phyloP scores from a whole-genome alignment of 2,113 vertebrate species.

The Chaetorhynchus papuensis region DNA sequence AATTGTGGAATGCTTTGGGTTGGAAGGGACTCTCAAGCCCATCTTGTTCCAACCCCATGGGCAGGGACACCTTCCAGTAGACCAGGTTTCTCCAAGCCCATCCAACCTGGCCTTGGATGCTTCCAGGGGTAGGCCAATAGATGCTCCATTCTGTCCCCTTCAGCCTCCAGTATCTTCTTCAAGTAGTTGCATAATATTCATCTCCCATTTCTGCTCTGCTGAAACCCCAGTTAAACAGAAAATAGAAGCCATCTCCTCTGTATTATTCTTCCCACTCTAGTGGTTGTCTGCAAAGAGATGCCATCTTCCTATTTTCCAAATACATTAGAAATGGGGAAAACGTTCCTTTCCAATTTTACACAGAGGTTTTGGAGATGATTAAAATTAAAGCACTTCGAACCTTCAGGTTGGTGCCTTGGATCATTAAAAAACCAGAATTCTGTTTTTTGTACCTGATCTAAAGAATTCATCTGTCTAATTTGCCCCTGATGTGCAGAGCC shows the following conservation, averaged over 20 bases:
- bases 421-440: background rate
- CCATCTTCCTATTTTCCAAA: background rate
- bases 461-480: background rate
- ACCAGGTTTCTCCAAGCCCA: background rate
- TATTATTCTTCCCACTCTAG: background rate
- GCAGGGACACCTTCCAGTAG: background rate
- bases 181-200: background rate
- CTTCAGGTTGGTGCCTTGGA: background rate
- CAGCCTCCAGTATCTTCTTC: background rate
- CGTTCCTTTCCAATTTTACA: background rate
- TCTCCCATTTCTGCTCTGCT: background rate
- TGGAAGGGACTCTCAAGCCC: background rate
- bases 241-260: background rate
- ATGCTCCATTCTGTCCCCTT: background rate
- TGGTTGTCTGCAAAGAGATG: background rate
- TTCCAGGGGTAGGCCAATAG: background rate
- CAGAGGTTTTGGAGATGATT: background rate
- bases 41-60: fast-evolving
- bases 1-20: background rate
- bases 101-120: background rate
- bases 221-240: background rate
- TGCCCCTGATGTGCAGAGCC: background rate
- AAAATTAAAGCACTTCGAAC: background rate
- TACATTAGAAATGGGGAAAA: background rate
- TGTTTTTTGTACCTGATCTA: background rate